phyloP scores from a whole-genome alignment of 2,113 vertebrate genomes.

The Gavialis gangeticus region DNA sequence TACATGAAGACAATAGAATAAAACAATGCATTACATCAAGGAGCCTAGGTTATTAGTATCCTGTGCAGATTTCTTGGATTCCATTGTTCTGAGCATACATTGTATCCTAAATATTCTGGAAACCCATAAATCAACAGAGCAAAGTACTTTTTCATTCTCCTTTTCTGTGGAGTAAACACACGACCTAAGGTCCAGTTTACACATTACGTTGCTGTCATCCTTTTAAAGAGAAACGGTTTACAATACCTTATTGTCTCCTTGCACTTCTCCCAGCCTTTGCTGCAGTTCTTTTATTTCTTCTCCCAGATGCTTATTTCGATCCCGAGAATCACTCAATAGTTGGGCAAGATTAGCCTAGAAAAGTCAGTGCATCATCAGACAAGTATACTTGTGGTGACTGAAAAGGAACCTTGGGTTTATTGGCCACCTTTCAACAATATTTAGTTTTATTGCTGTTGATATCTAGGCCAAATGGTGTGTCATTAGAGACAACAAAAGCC shows the following conservation, averaged over 20 bases:
- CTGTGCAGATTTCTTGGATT: neutral
- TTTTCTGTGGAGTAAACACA: neutral
- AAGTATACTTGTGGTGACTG: neutral
- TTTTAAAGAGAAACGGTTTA: neutral
- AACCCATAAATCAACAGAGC: neutral
- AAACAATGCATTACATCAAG: neutral
- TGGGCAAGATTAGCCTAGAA: constrained; percentile 93
- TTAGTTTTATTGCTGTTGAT: neutral
- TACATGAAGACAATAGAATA: neutral
- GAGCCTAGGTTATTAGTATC: neutral
- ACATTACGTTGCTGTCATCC: neutral
- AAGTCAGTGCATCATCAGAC: neutral
- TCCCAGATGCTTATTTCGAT: constrained; percentile 87
- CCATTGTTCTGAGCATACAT: neutral
- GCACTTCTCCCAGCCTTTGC: constrained; percentile 91
- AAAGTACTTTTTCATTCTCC: neutral
- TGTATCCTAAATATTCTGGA: neutral
- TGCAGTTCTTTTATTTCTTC: constrained; percentile 95
- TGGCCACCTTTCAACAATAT: neutral
- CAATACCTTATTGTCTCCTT: constrained; percentile 97
- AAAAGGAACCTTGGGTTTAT: constrained; percentile 7
- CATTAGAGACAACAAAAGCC: constrained; percentile 10
- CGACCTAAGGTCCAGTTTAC: neutral
- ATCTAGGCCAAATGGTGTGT: neutral
- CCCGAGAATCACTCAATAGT: constrained; percentile 91